Evolutionary conservation across 1,140 invertebrate genomes (phyloP).

Genomic region (Orchestia grillus): DNA sequence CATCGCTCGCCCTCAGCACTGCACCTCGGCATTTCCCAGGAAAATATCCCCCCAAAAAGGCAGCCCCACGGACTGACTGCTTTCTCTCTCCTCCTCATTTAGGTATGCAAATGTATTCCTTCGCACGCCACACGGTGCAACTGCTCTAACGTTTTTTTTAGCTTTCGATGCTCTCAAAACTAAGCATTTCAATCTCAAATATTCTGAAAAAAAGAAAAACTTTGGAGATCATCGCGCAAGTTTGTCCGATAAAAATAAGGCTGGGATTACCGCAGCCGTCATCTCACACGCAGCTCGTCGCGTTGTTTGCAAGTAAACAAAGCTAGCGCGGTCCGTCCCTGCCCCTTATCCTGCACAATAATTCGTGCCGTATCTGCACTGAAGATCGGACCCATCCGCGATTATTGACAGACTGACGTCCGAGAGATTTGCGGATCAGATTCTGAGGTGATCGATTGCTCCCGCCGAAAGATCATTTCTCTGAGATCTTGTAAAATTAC

Average conservation of each 20-base stretch:
- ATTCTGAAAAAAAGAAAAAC: background rate
- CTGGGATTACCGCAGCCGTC: background rate
- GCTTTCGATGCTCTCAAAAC: background rate
- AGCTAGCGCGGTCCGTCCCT: background rate
- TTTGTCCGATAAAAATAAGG: background rate
- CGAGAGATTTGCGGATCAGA: background rate
- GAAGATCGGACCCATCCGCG: background rate
- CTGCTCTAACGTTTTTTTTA: background rate
- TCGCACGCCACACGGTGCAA: background rate
- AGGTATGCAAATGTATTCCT: background rate
- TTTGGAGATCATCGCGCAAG: background rate
- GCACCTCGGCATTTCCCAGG: no score
- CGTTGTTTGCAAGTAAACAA: conserved; percentile 1
- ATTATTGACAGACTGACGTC: conserved; percentile 7
- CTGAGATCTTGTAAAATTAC: background rate
- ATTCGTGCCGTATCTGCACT: background rate
- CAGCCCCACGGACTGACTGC: no score
- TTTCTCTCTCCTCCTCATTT: background rate
- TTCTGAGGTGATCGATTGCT: background rate
- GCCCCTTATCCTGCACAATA: background rate
- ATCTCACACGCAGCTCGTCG: background rate
- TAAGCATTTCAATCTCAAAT: background rate
- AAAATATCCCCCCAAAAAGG: background rate
- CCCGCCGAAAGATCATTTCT: background rate
- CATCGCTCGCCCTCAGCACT: no score